Conservation (phyloP, 2,888 invertebrate species). For the Pediacus dermestoides region DNA sequence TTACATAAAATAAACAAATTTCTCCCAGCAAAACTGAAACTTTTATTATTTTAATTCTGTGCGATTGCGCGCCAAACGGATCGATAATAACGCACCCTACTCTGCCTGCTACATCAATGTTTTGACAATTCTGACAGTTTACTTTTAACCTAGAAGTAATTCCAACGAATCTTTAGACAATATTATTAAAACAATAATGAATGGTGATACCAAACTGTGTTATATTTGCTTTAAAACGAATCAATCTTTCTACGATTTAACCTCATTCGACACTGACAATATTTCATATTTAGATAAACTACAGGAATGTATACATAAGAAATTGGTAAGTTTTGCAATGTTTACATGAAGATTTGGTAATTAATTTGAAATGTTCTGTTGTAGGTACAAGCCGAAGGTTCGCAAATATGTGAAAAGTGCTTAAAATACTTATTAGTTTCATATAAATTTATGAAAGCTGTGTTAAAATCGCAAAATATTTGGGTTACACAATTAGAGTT, state of each 20-base stretch:
- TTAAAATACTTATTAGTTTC: constrained; percentile 23
- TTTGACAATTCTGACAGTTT: neutral
- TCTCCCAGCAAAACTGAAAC: too few relatives aligned
- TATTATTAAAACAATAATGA: constrained; percentile 15
- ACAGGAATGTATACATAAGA: constrained; percentile 22
- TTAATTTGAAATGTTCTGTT: constrained; percentile 14
- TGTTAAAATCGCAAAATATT: constrained; percentile 1
- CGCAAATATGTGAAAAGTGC: constrained; percentile 31
- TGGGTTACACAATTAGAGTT: too few relatives aligned
- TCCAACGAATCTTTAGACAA: neutral
- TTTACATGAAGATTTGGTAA: neutral
- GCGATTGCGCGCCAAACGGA: constrained; percentile 3
- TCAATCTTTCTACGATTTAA: neutral
- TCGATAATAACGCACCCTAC: constrained; percentile 9
- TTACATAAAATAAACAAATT: too few relatives aligned
- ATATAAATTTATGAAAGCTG: constrained; percentile 1
- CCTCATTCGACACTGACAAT: constrained; percentile 25
- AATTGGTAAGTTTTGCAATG: constrained; percentile 23
- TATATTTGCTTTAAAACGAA: constrained; percentile 6
- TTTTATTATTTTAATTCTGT: too few relatives aligned
- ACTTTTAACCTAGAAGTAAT: constrained; percentile 16
- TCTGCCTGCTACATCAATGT: constrained; percentile 6
- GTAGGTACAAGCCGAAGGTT: constrained; percentile 25
- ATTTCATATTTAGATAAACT: constrained; percentile 31
- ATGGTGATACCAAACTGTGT: constrained; percentile 1